Evolutionary conservation across 23 tunicate genomes (phyloP).

Genomic region (Pegea sp.): DNA sequence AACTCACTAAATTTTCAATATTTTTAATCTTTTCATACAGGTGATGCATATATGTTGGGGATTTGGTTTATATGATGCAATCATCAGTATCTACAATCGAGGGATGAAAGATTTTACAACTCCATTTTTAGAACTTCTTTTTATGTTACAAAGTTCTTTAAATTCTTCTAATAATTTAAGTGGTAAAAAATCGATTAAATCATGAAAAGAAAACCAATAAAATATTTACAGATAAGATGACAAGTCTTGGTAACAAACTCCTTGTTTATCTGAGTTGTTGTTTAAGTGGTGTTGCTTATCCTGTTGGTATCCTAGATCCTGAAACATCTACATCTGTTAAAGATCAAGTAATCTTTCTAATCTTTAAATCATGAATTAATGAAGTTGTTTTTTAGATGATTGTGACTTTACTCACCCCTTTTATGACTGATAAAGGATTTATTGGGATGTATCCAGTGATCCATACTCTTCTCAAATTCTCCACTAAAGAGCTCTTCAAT

Average conservation of each 20-base stretch:
- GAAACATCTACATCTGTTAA: conserved; percentile 27
- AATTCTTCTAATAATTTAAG: conserved; percentile 19
- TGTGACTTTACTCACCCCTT: conserved; percentile 21
- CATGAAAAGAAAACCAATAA: too few species aligned
- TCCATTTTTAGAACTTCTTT: conserved; percentile 50
- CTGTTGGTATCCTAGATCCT: conserved; percentile 37
- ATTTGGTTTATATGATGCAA: conserved; percentile 76
- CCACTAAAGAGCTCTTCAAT: conserved; percentile 77
- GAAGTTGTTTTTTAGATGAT: conserved; percentile 39
- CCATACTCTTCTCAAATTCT: conserved; percentile 32
- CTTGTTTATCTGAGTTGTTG: conserved; percentile 73
- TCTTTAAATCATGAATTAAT: neutral
- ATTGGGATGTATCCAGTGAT: conserved; percentile 44
- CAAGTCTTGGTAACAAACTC: conserved; percentile 57
- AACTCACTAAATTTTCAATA: too few species aligned
- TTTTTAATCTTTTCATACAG: conserved; percentile 6
- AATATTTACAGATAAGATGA: conserved; percentile 81
- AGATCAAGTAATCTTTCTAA: conserved; percentile 13
- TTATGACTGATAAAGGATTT: conserved; percentile 9
- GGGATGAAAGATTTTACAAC: conserved; percentile 61
- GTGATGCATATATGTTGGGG: conserved; percentile 79
- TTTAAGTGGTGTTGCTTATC: conserved; percentile 68
- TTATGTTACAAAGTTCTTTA: conserved; percentile 26
- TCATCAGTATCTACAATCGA: conserved; percentile 68
- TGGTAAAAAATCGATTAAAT: too few species aligned